phyloP scores from a whole-genome alignment of 2,113 vertebrate species.

The Lophius piscatorius region DNA sequence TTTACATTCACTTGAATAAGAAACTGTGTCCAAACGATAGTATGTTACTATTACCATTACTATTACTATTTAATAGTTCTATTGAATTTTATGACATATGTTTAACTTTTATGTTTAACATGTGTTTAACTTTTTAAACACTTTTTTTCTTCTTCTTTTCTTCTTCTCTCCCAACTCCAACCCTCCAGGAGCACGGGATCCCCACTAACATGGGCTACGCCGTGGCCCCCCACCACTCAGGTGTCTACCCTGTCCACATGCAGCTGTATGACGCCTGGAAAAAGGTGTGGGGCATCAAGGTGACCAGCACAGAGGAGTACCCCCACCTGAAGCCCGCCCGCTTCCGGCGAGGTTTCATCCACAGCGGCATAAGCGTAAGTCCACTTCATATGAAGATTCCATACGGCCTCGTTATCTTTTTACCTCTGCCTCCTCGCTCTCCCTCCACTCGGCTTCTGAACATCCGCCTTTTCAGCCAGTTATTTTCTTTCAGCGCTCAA shows the following conservation, averaged over 20 bases:
- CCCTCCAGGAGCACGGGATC: slow-evolving; percentile 91
- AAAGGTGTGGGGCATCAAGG: slow-evolving; percentile 93
- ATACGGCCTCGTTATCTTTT: slow-evolving; percentile 49
- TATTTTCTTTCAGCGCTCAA: slow-evolving; percentile 29
- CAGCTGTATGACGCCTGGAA: slow-evolving; percentile 98
- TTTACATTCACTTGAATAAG: too few relatives aligned
- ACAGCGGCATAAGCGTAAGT: slow-evolving; percentile 93
- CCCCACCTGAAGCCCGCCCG: slow-evolving; percentile 96
- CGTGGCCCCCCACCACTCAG: slow-evolving; percentile 96
- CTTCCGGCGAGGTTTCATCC: slow-evolving; percentile 93
- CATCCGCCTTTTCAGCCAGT: slow-evolving; percentile 24
- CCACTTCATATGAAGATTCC: slow-evolving; percentile 2
- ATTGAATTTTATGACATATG: background rate
- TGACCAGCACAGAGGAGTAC: slow-evolving; percentile 98
- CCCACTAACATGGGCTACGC: slow-evolving; percentile 97
- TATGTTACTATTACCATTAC: too few relatives aligned
- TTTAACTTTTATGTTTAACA: too few relatives aligned
- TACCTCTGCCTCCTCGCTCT: slow-evolving; percentile 34
- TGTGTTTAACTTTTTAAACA: background rate
- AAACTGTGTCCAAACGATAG: too few relatives aligned
- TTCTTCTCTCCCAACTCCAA: background rate
- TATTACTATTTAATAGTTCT: background rate
- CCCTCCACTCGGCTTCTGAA: slow-evolving; percentile 1
- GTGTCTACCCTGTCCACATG: slow-evolving; percentile 93
- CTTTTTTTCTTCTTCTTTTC: background rate